Evolutionary conservation across 2,113 vertebrate genomes (phyloP).

Genomic region (Shinisaurus crocodilurus): DNA sequence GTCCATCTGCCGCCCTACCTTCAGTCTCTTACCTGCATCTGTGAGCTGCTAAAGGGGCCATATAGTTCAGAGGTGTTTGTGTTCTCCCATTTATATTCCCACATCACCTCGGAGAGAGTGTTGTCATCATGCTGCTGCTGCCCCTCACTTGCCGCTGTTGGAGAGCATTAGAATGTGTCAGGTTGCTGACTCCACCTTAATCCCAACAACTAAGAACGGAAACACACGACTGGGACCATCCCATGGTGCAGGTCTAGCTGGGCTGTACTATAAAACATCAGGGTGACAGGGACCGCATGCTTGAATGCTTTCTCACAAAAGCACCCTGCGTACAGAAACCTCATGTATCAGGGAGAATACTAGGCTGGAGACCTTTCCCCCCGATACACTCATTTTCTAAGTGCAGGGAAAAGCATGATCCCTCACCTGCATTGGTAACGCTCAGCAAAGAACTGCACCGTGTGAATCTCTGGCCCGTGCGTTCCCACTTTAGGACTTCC

Average conservation of each 20-base stretch:
- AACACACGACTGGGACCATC: background rate
- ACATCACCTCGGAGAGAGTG: conserved; percentile 81
- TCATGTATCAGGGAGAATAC: background rate
- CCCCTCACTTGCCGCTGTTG: background rate
- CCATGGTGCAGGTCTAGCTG: background rate
- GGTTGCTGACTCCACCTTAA: background rate
- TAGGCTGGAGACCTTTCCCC: background rate
- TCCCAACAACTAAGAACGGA: background rate
- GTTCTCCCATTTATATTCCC: conserved; percentile 91
- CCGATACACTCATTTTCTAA: background rate
- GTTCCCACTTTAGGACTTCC: background rate
- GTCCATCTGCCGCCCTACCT: too few relatives aligned
- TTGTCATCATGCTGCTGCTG: conserved; percentile 26
- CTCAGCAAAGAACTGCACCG: background rate
- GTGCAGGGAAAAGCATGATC: background rate
- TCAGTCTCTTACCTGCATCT: conserved; percentile 87
- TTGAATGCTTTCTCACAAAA: background rate
- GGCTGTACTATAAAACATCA: background rate
- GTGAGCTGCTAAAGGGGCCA: conserved; percentile 89
- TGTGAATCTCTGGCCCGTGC: background rate
- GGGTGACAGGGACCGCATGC: background rate
- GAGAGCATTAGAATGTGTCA: conserved; percentile 23
- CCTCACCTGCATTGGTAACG: conserved; percentile 35
- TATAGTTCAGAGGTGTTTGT: conserved; percentile 84
- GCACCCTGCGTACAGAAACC: background rate